Evolutionary conservation across 2,888 invertebrate genomes (phyloP), one percentile per base, ranked within the genome.

Genomic region (Elysia crispata): DNA sequence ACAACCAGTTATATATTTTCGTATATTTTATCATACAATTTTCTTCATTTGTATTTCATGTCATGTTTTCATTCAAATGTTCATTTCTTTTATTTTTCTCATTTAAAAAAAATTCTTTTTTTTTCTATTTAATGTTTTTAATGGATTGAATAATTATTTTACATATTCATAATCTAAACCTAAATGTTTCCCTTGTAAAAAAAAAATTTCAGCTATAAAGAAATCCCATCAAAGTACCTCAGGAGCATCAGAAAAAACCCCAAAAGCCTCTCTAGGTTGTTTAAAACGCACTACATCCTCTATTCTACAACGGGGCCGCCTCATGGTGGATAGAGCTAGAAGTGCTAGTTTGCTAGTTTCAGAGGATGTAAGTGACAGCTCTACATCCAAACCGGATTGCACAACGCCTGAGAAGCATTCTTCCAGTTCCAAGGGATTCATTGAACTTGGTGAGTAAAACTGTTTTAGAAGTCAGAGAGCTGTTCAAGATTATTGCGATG

Each of bases 271-370:
- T 13, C 31, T 64, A n/a, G 50, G 30, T 41, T 18, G 49, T 25
- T 25, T 72, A 0, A 31, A 33, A 15, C 50, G 28, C 23, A 57
- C 15, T 0, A 30, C 50, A n/a, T 78, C 75, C 0, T 78, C 79
- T 13, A 74, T 67, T n/a, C 79, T 84, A 60, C 67, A 75, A n/a
- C 82, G 84, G 18, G 84, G 84, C 0, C 67, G 79, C 49, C 25
- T 83, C 74, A 83, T 83, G 84, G 81, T 84, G 72, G 78, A 72
- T 69, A 69, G 75, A 66, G 83, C 81, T 20, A 66, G 60, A 33
- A 81, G 77, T 73, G 28, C 70, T 69, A 80, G 70, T 57, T 54
- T 69, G 25, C 49, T 33, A 33, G 25, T 30, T n/a, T 31, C 62
- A 60, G 83, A 81, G 30, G 82, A 83, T 50, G 76, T 62, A 8